Evolutionary conservation across 2,113 vertebrate genomes (phyloP), one percentile per base, ranked within the genome.

Genomic region (Tretioscincus oriximinensis): DNA sequence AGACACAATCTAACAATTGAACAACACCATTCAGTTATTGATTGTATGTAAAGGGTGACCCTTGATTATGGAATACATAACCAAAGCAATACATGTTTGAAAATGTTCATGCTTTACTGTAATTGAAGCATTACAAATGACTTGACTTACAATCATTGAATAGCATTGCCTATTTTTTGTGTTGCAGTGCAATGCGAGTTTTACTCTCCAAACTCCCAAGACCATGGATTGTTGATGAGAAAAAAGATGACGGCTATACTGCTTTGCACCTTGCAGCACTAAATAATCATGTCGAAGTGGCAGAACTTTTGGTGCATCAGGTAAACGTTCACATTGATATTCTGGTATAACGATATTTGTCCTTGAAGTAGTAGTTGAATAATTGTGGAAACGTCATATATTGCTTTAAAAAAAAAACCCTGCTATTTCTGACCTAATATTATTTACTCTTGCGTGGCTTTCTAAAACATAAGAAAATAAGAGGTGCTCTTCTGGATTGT

Each of bases 281-380:
- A 85, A 99, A 99, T 95, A 99, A 99, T 93, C 98, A 99, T 0
- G 98, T 99, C 77, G 98, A 99, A 93, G 98, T 99, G 89, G 98
- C 98, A 64, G 98, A 99, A 92, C 95, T 99, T 47, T 72, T 99
- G 88, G 98, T 99, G 67, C 98, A 99, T 93, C 98, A 99, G 98
- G 98, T 99, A 95, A 71, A 93, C 35, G 72, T 69, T 74, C 76
- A 88, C 64, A 71, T 29, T 87, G 77, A 82, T n/a, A 35, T 28
- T 81, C 76, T 76, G 58, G 69, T 79, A 24, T 81, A 76, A 77
- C 82, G 82, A 71, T 60, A 84, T 58, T n/a, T n/a, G n/a, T n/a
- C n/a, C n/a, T n/a, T n/a, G n/a, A n/a, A n/a, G n/a, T n/a, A n/a
- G n/a, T n/a, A n/a, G n/a, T n/a, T n/a, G n/a, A n/a, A n/a, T n/a